Evolutionary conservation across 2,797 vertebrate genomes (phyloP), one percentile per base, ranked within the genome.

Genomic region (Molossus alvarezi): DNA sequence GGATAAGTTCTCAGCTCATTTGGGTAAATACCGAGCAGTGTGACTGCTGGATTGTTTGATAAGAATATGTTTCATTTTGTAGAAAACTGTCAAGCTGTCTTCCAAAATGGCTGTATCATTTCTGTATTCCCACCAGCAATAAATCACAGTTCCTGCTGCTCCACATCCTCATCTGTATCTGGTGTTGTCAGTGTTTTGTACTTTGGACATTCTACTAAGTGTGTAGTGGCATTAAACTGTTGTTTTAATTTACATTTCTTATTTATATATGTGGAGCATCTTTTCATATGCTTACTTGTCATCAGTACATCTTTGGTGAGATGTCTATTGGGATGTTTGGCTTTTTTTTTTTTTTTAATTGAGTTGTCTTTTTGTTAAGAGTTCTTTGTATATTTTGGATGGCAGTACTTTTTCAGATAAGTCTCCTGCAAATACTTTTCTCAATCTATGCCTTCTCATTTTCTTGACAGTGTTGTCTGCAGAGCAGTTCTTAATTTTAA

Each of bases 341-440:
- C 33, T 23, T 10, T 45, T 45, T 45, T 4, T 41, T 41, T 92
- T 79, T 79, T 72, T 67, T 6, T 33, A 75, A 67, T 21, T 20
- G 7, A 45, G 4, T 58, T 64, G 2, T 65, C 37, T 64, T 77
- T 14, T 48, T 62, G 21, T 90, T 76, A 33, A 45, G 10, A 41
- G 6, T 86, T 86, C 1, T 82, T 87, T 62, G 5, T 27, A 8
- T 80, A 85, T 67, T 85, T 72, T 53, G 3, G 37, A 60, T 81
- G 67, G 15, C 2, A 53, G 25, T 90, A 33, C 7, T 93, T 93
- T 90, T 48, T 37, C 37, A 37, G 23, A 11, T 62, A 62, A 13
- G 18, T 37, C 5, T 95, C 55, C 55, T 82, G 12, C 21, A 90
- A 86, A 45, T 72, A 79, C 48, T 71, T 88, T 81, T 83, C 23